Conservation (phyloP, 2,888 invertebrate genomes). For the Sisyra nigra region DNA sequence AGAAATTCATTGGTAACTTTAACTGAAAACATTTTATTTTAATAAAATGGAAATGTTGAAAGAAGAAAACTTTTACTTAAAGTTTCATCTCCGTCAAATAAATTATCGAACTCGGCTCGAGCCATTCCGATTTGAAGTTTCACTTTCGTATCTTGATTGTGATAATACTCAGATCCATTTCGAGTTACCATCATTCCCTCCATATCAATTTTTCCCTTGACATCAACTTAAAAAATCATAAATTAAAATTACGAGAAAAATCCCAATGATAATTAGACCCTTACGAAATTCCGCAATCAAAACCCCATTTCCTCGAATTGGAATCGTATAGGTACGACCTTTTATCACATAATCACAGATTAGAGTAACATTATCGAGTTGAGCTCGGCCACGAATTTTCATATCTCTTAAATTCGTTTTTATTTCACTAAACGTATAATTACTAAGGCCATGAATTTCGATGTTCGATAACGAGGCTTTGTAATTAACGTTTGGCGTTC, state of each 20-base stretch:
- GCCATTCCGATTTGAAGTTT: slow-evolving; percentile 32
- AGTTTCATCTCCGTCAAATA: slow-evolving; percentile 40
- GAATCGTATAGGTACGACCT: slow-evolving; percentile 37
- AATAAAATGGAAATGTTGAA: neutral
- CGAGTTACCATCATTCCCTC: slow-evolving; percentile 6
- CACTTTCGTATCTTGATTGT: slow-evolving; percentile 25
- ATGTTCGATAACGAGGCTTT: slow-evolving; percentile 35
- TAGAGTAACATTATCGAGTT: slow-evolving; percentile 28
- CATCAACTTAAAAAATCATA: slow-evolving; percentile 1
- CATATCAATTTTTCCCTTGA: slow-evolving; percentile 3
- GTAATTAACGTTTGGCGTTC: slow-evolving; percentile 33
- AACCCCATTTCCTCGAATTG: slow-evolving; percentile 38
- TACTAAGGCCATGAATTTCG: slow-evolving; percentile 30
- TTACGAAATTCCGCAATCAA: slow-evolving; percentile 41
- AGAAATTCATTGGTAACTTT: slow-evolving; percentile 40
- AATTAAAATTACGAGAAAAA: too few species aligned
- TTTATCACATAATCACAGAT: slow-evolving; percentile 31
- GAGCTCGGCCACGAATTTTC: slow-evolving; percentile 1
- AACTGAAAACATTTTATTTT: slow-evolving; percentile 25
- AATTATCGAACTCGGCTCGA: slow-evolving; percentile 35
- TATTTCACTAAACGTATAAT: slow-evolving; percentile 32
- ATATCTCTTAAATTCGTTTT: slow-evolving; percentile 15
- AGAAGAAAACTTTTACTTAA: slow-evolving; percentile 27
- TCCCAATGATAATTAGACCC: too few species aligned
- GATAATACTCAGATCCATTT: slow-evolving; percentile 11